phyloP scores from a whole-genome alignment of 2,888 invertebrate species.

The Lasiommata megera region DNA sequence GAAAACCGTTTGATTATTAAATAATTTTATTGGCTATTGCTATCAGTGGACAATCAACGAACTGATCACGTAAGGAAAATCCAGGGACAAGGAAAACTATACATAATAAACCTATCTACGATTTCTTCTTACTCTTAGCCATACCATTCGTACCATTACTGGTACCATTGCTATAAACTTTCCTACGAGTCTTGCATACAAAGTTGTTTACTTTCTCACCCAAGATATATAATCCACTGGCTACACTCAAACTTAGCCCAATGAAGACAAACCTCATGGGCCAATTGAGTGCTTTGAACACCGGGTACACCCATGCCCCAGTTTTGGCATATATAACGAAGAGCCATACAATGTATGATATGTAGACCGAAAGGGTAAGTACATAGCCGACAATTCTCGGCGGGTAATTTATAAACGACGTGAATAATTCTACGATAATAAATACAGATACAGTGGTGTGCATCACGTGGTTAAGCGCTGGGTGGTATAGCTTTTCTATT shows the following conservation, averaged over 20 bases:
- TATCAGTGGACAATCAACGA: too few relatives aligned
- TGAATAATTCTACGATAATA: constrained; percentile 86
- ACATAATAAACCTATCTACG: not conserved
- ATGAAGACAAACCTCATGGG: constrained; percentile 87
- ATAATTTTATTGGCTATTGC: too few relatives aligned
- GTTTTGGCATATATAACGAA: constrained; percentile 84
- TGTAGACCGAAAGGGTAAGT: constrained; percentile 80
- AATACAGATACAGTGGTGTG: constrained; percentile 92
- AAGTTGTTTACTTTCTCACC: constrained; percentile 87
- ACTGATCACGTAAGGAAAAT: too few relatives aligned
- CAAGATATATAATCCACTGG: constrained; percentile 82
- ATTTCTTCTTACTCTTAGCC: constrained; percentile 16
- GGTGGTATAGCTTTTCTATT: constrained; percentile 87
- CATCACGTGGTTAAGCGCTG: constrained; percentile 94
- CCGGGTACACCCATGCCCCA: constrained; percentile 94
- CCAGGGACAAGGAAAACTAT: too few relatives aligned
- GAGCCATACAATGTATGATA: constrained; percentile 86
- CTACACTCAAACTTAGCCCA: constrained; percentile 77
- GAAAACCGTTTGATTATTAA: too few relatives aligned
- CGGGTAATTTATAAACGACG: constrained; percentile 88
- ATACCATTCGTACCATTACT: not conserved
- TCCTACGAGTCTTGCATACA: constrained; percentile 79
- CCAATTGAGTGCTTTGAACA: constrained; percentile 87
- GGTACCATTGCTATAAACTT: constrained; percentile 23
- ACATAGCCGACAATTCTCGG: constrained; percentile 82